phyloP scores from a whole-genome alignment of 2,888 invertebrate genomes.

The Chrysodeixis includens region DNA sequence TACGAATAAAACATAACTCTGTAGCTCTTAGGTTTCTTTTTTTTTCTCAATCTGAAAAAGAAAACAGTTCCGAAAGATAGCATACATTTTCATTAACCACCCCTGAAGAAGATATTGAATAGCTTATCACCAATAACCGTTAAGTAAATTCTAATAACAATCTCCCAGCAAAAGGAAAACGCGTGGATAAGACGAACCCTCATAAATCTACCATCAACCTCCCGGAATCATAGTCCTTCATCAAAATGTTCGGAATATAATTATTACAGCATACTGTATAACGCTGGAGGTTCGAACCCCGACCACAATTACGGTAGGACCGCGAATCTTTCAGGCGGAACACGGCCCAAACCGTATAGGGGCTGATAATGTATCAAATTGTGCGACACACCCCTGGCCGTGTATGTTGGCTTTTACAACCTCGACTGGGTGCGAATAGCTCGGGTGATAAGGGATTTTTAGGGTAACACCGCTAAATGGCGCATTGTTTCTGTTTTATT shows the following conservation, averaged over 20 bases:
- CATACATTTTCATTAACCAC: background rate
- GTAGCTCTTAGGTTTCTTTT: too few species aligned
- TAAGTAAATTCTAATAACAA: background rate
- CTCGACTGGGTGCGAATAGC: slow-evolving; percentile 22
- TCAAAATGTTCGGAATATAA: slow-evolving; percentile 27
- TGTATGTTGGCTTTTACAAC: slow-evolving; percentile 26
- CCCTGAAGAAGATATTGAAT: background rate
- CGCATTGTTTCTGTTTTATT: slow-evolving; percentile 5
- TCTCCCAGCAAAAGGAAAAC: background rate
- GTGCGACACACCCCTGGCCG: slow-evolving; percentile 23
- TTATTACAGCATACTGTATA: slow-evolving; percentile 32
- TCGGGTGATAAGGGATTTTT: slow-evolving; percentile 14
- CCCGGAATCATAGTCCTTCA: slow-evolving; percentile 15
- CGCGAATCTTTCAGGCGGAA: slow-evolving; percentile 53
- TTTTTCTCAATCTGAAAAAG: too few species aligned
- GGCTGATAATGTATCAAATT: slow-evolving; percentile 53
- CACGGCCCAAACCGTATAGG: slow-evolving; percentile 47
- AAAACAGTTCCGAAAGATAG: too few species aligned
- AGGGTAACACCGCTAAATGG: slow-evolving; percentile 8
- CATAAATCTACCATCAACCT: slow-evolving; percentile 1
- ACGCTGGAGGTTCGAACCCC: slow-evolving; percentile 42
- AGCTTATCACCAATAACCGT: slow-evolving; percentile 3
- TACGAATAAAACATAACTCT: too few species aligned
- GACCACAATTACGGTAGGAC: slow-evolving; percentile 59
- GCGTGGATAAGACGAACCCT: background rate